Evolutionary conservation across 2,888 invertebrate genomes (phyloP).

Genomic region (Stenichneumon culpator): DNA sequence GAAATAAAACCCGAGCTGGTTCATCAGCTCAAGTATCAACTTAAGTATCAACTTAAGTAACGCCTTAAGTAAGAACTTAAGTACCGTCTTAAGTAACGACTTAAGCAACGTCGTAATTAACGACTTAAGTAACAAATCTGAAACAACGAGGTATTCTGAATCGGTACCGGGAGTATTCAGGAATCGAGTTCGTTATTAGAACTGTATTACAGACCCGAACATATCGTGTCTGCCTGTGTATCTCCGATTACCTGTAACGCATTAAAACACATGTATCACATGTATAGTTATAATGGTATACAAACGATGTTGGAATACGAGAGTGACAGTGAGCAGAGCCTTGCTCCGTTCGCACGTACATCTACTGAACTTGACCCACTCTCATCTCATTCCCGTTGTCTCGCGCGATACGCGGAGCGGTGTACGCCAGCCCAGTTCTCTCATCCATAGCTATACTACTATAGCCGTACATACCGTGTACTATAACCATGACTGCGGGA

Average conservation of each 20-base stretch:
- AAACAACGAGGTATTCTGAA: not conserved
- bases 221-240: not conserved
- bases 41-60: too few relatives aligned
- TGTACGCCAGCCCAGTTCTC: conserved; percentile 45
- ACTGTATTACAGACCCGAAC: not conserved
- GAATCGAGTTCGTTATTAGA: not conserved
- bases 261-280: not conserved
- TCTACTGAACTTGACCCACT: conserved; percentile 79
- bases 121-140: not conserved
- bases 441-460: conserved; percentile 14
- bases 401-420: conserved; percentile 56
- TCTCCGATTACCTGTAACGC: not conserved
- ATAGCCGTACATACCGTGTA: not conserved
- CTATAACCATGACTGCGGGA: conserved; percentile 5
- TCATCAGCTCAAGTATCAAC: too few relatives aligned
- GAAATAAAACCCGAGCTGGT: too few relatives aligned
- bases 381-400: conserved; percentile 67
- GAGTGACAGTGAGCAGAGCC: conserved; percentile 73
- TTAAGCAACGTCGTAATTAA: too few relatives aligned
- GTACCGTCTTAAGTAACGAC: not conserved
- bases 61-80: too few relatives aligned
- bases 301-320: conserved; percentile 70
- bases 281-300: conserved; percentile 30
- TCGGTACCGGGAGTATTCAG: not conserved
- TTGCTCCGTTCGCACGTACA: conserved; percentile 74